Conservation (phyloP, 2,888 invertebrate genomes). For the Dorcus hopei region DNA sequence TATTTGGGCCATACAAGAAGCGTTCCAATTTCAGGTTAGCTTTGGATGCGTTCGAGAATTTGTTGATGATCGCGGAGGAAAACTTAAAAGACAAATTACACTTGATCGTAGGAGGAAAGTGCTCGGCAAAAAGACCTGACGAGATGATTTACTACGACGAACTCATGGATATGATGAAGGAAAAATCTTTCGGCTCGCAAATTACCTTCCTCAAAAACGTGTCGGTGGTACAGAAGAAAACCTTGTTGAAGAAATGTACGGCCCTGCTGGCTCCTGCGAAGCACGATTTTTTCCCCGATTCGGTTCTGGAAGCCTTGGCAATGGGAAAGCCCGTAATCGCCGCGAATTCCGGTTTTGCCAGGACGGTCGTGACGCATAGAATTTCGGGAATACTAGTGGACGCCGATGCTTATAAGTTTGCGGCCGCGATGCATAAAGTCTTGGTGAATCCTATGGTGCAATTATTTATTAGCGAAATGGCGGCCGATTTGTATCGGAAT, state of each 20-base stretch:
- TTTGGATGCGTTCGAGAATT: conserved; percentile 40
- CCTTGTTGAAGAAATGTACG: conserved; percentile 37
- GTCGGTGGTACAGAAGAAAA: conserved; percentile 41
- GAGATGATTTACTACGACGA: conserved; percentile 39
- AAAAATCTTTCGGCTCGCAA: conserved; percentile 38
- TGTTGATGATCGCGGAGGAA: conserved; percentile 35
- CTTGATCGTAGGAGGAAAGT: conserved; percentile 41
- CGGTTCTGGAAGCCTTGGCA: conserved; percentile 39
- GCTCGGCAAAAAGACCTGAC: conserved; percentile 26
- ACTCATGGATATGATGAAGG: conserved; percentile 34
- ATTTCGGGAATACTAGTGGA: conserved; percentile 42
- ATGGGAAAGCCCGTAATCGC: conserved; percentile 42
- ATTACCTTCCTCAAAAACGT: conserved; percentile 41
- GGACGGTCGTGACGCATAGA: conserved; percentile 36
- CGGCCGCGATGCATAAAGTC: conserved; percentile 40
- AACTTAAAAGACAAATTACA: conserved; percentile 36
- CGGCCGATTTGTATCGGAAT: conserved; percentile 36
- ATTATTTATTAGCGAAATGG: conserved; percentile 42
- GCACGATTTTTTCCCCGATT: conserved; percentile 39
- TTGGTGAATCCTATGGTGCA: conserved; percentile 39
- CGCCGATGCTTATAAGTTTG: conserved; percentile 37
- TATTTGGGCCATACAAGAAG: conserved; percentile 38
- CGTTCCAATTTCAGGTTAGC: conserved; percentile 41
- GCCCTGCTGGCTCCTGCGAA: conserved; percentile 40
- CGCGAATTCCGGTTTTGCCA: conserved; percentile 39